These are phyloP conservation scores for Acanthosepion lycidas DNA, from an alignment of 2,888 invertebrate species.

Conservation along the genomic window DNA sequence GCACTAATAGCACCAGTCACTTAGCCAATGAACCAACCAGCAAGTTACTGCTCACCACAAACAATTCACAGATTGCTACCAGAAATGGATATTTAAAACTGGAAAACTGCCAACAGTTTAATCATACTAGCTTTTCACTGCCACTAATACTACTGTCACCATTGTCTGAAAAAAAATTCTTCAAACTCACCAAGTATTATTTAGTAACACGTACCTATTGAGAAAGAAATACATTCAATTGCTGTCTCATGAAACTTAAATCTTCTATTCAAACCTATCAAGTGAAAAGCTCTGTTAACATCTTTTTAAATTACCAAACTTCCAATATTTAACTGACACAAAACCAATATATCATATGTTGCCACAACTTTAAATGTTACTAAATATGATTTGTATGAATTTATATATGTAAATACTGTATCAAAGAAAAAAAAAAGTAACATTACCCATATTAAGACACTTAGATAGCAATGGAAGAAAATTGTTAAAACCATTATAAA, in stretches of 20 bases:
- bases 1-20: constrained; percentile 15
- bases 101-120: neutral
- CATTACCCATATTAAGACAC: neutral
- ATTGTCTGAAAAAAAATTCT: neutral
- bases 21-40: neutral
- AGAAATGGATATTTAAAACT: constrained; percentile 33
- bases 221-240: neutral
- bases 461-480: no score
- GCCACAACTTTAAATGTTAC: neutral
- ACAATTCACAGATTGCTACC: constrained; percentile 33
- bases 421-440: neutral
- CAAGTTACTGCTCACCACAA: neutral
- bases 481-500: no score
- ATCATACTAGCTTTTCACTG: neutral
- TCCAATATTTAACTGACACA: neutral
- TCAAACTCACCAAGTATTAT: neutral
- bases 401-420: neutral
- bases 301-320: neutral
- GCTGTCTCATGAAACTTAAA: neutral
- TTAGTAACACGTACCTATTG: neutral
- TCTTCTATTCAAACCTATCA: neutral
- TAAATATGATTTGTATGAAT: neutral
- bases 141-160: neutral
- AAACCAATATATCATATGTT: neutral
- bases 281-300: neutral